Percentiles rank a stretch among this genome's conserved stretches.
Conservation (phyloP, 2,113 vertebrate genomes). For the Melanotaenia duboulayi region DNA sequence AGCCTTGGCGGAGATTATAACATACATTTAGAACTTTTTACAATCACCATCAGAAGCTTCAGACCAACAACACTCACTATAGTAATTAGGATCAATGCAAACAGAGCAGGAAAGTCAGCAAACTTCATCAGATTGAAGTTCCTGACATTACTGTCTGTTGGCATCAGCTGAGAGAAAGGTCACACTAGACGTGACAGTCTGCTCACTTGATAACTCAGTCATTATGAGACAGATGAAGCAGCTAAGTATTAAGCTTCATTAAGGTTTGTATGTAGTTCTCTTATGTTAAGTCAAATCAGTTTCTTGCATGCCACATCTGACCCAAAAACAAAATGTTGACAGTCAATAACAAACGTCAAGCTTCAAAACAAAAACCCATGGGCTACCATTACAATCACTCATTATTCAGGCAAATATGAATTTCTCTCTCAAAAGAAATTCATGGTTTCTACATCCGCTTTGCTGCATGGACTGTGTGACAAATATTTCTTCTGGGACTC, state of each 20-base stretch:
- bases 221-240: background rate
- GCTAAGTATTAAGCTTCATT: too few species aligned
- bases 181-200: background rate
- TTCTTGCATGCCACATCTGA: too few species aligned
- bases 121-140: constrained; percentile 12
- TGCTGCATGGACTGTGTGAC: too few species aligned
- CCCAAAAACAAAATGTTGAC: too few species aligned
- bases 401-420: too few species aligned
- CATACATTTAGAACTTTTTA: background rate
- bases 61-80: background rate
- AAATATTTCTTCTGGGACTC: background rate
- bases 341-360: too few species aligned
- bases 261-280: too few species aligned
- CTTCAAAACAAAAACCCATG: too few species aligned
- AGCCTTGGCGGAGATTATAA: background rate
- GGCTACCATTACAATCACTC: too few species aligned
- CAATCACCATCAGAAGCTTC: constrained; percentile 12
- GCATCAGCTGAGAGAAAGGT: constrained; percentile 13
- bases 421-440: too few species aligned
- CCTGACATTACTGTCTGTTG: constrained; percentile 16
- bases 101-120: constrained; percentile 10
- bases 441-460: too few species aligned
- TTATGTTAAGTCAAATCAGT: too few species aligned
- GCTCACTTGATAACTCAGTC: background rate
- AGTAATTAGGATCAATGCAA: constrained; percentile 5